phyloP scores from a whole-genome alignment of 2,888 invertebrate species.

The Cosmia pyralina region DNA sequence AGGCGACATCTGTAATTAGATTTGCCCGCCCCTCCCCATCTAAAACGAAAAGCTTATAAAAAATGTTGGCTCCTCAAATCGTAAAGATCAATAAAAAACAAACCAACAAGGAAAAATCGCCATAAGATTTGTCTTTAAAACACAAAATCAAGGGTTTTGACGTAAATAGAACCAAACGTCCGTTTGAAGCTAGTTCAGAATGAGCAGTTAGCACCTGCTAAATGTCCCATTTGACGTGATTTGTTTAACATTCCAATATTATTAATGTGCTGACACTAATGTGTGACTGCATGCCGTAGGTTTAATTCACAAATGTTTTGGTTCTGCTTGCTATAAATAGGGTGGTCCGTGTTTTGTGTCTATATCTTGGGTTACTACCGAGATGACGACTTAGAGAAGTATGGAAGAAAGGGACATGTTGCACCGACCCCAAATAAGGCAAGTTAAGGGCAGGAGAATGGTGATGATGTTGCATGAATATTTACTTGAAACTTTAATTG shows the following conservation, averaged over 20 bases:
- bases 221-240: slow-evolving; percentile 42
- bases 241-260: slow-evolving; percentile 58
- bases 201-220: slow-evolving; percentile 38
- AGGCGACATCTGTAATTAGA: no score
- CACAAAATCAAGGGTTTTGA: slow-evolving; percentile 39
- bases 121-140: slow-evolving; percentile 14
- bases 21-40: no score
- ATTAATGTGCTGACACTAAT: slow-evolving; percentile 48
- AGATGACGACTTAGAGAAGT: no score
- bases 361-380: no score
- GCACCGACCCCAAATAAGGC: no score
- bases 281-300: slow-evolving; percentile 11
- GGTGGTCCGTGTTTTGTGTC: not conserved
- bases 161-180: slow-evolving; percentile 28
- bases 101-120: not conserved
- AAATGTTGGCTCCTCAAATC: not conserved
- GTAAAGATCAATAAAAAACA: slow-evolving; percentile 9
- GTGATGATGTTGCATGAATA: no score
- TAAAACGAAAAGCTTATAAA: not conserved
- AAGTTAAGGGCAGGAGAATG: no score
- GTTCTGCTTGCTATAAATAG: slow-evolving; percentile 23
- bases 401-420: no score
- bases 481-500: no score
- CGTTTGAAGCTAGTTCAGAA: slow-evolving; percentile 36
- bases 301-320: slow-evolving; percentile 37